phyloP scores from a whole-genome alignment of 2,888 invertebrate species.

The Himalopsyche anomala region DNA sequence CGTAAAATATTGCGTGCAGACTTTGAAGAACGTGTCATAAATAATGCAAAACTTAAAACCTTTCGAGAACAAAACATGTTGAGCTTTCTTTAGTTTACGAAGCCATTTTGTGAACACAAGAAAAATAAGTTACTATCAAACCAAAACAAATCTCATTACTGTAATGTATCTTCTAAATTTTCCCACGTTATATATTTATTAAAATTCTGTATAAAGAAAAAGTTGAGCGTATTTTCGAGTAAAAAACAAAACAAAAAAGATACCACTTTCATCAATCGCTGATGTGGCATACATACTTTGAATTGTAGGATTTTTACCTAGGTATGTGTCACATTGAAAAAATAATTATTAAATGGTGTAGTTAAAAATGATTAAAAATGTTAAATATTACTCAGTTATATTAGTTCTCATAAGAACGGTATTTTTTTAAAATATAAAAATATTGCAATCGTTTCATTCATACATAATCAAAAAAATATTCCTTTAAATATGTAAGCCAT shows the following conservation, averaged over 20 bases:
- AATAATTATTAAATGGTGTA: no score
- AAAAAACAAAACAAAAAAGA: background rate
- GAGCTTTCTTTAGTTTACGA: background rate
- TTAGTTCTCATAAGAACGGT: no score
- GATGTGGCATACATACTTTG: background rate
- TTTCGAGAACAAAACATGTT: background rate
- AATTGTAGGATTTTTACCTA: background rate
- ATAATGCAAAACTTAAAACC: constrained; percentile 41
- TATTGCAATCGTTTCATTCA: no score
- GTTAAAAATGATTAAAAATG: no score
- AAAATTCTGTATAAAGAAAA: background rate
- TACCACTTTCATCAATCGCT: no score
- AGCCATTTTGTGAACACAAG: background rate
- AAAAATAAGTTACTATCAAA: constrained; percentile 11
- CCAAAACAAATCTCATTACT: constrained; percentile 26
- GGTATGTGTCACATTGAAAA: background rate
- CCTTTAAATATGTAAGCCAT: no score
- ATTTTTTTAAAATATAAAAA: no score
- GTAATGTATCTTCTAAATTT: background rate
- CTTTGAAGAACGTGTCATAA: constrained; percentile 31
- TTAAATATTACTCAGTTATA: no score
- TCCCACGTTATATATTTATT: background rate
- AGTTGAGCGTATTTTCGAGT: background rate
- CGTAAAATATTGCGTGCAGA: constrained; percentile 36
- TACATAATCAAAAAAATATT: no score